Conservation (phyloP, 2,888 invertebrate species). For the Patella depressa region DNA sequence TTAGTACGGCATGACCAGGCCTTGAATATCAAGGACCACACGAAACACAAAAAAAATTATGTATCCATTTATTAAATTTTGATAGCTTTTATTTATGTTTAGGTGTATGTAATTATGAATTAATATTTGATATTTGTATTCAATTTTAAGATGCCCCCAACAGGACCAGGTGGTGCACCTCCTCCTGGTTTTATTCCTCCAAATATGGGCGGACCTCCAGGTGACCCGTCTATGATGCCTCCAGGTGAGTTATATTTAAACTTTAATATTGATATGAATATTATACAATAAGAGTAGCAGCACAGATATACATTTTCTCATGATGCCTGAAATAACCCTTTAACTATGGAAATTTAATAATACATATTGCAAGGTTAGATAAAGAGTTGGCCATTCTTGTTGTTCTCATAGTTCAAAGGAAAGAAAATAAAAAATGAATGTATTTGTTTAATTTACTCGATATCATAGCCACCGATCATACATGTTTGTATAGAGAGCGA, state of each 20-base stretch:
- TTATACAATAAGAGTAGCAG: neutral
- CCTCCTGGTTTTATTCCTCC: conserved; percentile 47
- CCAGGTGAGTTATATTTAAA: conserved; percentile 37
- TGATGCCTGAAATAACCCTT: too few species aligned
- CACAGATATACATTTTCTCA: too few species aligned
- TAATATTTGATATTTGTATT: neutral
- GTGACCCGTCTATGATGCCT: conserved; percentile 49
- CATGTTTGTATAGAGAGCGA: too few species aligned
- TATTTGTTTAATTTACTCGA: too few species aligned
- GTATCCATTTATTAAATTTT: neutral
- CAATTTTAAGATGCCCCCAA: neutral
- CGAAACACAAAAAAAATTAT: too few species aligned
- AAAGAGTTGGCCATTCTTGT: neutral
- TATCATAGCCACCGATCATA: too few species aligned
- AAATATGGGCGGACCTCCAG: conserved; percentile 41
- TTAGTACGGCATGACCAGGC: too few species aligned
- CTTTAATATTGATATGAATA: neutral
- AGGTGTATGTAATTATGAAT: neutral
- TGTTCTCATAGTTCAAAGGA: too few species aligned
- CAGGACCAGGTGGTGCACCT: conserved; percentile 31
- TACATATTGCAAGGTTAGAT: neutral
- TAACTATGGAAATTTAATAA: neutral
- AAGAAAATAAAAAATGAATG: too few species aligned
- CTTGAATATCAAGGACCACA: too few species aligned
- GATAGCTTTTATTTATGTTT: neutral